Percentiles rank a stretch among this genome's conserved stretches.
These are phyloP conservation scores for Lerema accius DNA, from an alignment of 1,140 invertebrate genomes.

Conservation along the genomic window DNA sequence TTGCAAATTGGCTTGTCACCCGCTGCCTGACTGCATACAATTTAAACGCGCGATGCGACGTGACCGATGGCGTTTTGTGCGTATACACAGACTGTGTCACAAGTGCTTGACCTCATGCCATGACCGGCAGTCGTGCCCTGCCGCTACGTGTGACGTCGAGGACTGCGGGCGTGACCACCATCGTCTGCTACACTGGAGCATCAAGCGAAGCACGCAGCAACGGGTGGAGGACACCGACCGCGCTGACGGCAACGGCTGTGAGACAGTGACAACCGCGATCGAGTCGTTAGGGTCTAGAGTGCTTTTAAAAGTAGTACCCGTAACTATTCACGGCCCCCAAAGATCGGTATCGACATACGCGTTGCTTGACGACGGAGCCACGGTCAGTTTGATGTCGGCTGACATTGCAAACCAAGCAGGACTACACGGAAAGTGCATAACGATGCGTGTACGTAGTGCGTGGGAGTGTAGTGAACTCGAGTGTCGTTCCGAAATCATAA, in stretches of 20 bases:
- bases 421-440: neutral
- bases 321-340: constrained; percentile 1
- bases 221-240: neutral
- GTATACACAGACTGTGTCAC: constrained; percentile 22
- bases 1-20: neutral
- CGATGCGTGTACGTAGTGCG: neutral
- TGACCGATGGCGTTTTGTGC: constrained; percentile 36
- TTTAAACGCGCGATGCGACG: constrained; percentile 38
- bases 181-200: constrained; percentile 11
- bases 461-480: neutral
- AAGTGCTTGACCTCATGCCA: constrained; percentile 29
- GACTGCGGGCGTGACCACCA: constrained; percentile 9
- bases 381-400: neutral
- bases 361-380: constrained; percentile 4
- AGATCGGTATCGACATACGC: neutral
- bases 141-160: constrained; percentile 21
- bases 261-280: neutral
- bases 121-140: constrained; percentile 18
- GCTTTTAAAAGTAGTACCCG: constrained; percentile 4
- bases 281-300: neutral
- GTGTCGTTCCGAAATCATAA: neutral
- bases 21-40: constrained; percentile 21
- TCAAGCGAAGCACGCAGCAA: neutral
- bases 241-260: neutral
- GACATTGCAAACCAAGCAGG: neutral